Evolutionary conservation across 2,888 invertebrate species (phyloP).

Genomic region (Leptopilina drosophilae): DNA sequence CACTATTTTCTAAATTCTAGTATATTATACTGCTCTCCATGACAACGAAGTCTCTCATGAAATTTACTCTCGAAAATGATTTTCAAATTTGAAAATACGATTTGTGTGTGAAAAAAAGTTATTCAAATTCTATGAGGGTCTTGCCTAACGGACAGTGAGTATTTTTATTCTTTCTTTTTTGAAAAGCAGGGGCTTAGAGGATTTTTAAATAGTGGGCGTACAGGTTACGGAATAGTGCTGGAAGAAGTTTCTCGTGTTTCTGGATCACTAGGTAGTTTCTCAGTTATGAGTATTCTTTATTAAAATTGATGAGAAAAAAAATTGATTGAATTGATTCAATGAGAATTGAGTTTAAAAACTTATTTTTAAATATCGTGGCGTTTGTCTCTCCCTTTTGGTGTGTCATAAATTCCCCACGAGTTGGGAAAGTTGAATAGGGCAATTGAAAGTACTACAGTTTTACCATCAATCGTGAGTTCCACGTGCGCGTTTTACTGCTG

Average conservation of each 20-base stretch:
- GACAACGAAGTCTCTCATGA: slow-evolving; percentile 11
- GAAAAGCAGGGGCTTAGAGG: neutral
- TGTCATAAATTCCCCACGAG: too few relatives aligned
- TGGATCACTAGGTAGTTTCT: too few relatives aligned
- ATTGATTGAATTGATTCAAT: too few relatives aligned
- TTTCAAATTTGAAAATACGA: neutral
- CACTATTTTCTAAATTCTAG: neutral
- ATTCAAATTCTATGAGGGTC: slow-evolving; percentile 4
- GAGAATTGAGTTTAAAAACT: too few relatives aligned
- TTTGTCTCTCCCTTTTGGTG: too few relatives aligned
- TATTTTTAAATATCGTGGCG: too few relatives aligned
- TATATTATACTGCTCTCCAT: neutral
- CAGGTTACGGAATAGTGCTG: neutral
- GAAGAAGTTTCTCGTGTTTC: neutral
- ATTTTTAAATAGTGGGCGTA: slow-evolving; percentile 8
- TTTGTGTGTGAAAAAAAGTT: neutral
- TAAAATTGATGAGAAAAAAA: too few relatives aligned
- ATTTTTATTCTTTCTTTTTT: neutral
- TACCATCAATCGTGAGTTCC: slow-evolving; percentile 40
- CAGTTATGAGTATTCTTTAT: too few relatives aligned
- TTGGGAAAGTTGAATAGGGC: neutral
- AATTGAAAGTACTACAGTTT: neutral
- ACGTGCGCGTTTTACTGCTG: slow-evolving; percentile 40
- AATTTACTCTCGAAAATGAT: neutral
- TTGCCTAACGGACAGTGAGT: slow-evolving; percentile 15